These are phyloP conservation scores for sheep (Ovis aries) DNA, from an alignment of 2,113 vertebrate species.

Conservation along the genomic window ARS-UI_Ramb_v3.0 NC_056058.1:98287001-98287500, in stretches of 20 bases:
- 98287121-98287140: background rate
- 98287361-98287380: background rate
- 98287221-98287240: background rate
- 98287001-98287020: background rate
- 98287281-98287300: background rate
- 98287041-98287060: background rate
- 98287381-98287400: background rate
- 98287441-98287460: background rate
- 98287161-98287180: background rate
- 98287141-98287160: background rate
- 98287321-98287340: background rate
- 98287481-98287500: background rate
- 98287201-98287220: fast-evolving
- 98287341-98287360: background rate
- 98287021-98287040: background rate
- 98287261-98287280: background rate
- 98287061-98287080: background rate
- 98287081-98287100: background rate
- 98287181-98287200: background rate
- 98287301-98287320: background rate
- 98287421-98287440: background rate
- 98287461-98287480: background rate
- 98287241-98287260: background rate
- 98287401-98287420: background rate
- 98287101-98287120: background rate